phyloP scores from a whole-genome alignment of 2,888 invertebrate genomes.

The Tetropium fuscum region DNA sequence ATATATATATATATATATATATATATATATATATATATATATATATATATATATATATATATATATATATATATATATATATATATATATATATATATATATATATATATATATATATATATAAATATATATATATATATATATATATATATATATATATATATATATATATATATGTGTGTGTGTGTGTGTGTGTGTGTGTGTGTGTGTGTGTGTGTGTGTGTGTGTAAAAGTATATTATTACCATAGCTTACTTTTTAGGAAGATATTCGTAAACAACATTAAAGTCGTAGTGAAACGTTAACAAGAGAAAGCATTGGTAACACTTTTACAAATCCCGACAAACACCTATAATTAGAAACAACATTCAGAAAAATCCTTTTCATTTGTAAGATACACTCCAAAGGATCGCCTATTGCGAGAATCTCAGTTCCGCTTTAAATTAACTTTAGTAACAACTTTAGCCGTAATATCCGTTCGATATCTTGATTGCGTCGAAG shows the following conservation, averaged over 20 bases:
- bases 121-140: too few species aligned
- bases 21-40: too few species aligned
- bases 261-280: background rate
- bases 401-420: background rate
- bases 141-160: too few species aligned
- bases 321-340: background rate
- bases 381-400: constrained; percentile 5
- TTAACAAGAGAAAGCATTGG: background rate
- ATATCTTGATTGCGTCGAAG: constrained; percentile 17
- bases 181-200: too few species aligned
- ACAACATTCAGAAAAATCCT: constrained; percentile 3
- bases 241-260: background rate
- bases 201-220: too few species aligned
- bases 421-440: background rate
- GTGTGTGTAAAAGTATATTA: too few species aligned
- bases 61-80: too few species aligned
- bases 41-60: too few species aligned
- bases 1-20: too few species aligned
- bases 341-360: background rate
- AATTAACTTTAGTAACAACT: constrained; percentile 27
- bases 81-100: too few species aligned
- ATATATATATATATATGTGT: too few species aligned
- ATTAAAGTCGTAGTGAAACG: background rate
- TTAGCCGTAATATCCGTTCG: constrained; percentile 25
- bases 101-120: too few species aligned